phyloP scores from a whole-genome alignment of 2,888 invertebrate genomes.

The Eumerus sabulonum region DNA sequence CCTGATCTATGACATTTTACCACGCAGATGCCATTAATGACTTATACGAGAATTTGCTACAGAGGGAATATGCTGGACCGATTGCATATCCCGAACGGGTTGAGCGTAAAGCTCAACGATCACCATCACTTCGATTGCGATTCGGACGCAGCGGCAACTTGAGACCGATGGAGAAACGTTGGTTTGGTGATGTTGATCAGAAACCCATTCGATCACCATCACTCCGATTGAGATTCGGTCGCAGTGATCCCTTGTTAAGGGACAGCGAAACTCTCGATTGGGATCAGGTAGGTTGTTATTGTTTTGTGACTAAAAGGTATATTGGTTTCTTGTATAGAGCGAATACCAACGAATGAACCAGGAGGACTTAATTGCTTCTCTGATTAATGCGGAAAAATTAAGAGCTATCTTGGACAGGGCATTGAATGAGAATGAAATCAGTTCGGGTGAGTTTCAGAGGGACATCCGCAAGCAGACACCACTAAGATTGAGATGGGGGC shows the following conservation, averaged over 20 bases:
- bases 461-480: constrained; percentile 76
- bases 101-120: constrained; percentile 88
- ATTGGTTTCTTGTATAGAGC: constrained; percentile 20
- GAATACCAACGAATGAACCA: constrained; percentile 62
- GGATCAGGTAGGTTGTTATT: constrained; percentile 59
- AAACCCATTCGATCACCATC: constrained; percentile 87
- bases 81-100: constrained; percentile 80
- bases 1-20: neutral
- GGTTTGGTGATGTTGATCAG: constrained; percentile 82
- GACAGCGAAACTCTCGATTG: constrained; percentile 48
- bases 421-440: constrained; percentile 69
- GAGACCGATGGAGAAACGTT: constrained; percentile 75
- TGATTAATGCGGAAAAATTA: constrained; percentile 72
- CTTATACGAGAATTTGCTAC: constrained; percentile 77
- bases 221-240: constrained; percentile 87
- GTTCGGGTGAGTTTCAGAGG: constrained; percentile 73
- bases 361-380: constrained; percentile 69
- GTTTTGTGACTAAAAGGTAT: neutral
- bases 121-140: constrained; percentile 87
- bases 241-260: constrained; percentile 84
- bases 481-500: constrained; percentile 77
- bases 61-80: constrained; percentile 78
- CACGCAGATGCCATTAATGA: constrained; percentile 74
- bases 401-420: constrained; percentile 73
- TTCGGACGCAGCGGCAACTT: constrained; percentile 83